These are phyloP conservation scores for Tursiops truncatus DNA, from an alignment of 2,113 vertebrate species.

Conservation along the genomic window DNA sequence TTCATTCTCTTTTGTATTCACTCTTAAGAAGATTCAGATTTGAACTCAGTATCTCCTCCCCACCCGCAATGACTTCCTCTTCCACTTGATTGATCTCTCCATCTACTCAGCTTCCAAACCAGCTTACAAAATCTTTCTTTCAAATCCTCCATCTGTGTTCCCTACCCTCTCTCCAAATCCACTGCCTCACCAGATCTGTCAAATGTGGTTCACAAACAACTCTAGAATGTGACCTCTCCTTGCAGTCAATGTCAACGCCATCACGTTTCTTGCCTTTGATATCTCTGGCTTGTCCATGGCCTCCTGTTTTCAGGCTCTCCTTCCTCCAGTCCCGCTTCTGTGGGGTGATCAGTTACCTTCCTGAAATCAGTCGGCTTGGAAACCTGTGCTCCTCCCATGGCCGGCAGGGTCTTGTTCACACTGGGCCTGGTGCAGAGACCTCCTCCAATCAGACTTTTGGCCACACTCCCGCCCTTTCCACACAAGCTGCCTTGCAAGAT, in stretches of 20 bases:
- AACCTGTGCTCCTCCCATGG: not conserved
- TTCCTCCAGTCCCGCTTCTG: not conserved
- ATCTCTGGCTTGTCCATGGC: not conserved
- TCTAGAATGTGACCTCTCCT: not conserved
- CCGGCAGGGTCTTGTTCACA: not conserved
- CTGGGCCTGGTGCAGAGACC: not conserved
- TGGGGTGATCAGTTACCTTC: not conserved
- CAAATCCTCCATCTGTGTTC: not conserved
- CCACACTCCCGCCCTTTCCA: not conserved
- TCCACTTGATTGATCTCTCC: not conserved
- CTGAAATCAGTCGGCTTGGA: not conserved
- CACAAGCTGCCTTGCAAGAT: not conserved
- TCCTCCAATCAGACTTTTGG: not conserved
- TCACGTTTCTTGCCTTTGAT: not conserved
- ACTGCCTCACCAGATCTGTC: not conserved
- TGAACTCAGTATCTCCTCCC: not conserved
- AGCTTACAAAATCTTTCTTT: not conserved
- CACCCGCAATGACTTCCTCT: not conserved
- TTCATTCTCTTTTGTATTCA: not conserved
- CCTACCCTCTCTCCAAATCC: not conserved
- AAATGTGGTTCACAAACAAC: conserved; percentile 8
- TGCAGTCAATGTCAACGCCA: not conserved
- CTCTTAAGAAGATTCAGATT: conserved; percentile 8
- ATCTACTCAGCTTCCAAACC: not conserved
- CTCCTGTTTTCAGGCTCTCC: not conserved